Evolutionary conservation across 2,797 vertebrate genomes (phyloP).

Genomic region (Diglossa cyanea): DNA sequence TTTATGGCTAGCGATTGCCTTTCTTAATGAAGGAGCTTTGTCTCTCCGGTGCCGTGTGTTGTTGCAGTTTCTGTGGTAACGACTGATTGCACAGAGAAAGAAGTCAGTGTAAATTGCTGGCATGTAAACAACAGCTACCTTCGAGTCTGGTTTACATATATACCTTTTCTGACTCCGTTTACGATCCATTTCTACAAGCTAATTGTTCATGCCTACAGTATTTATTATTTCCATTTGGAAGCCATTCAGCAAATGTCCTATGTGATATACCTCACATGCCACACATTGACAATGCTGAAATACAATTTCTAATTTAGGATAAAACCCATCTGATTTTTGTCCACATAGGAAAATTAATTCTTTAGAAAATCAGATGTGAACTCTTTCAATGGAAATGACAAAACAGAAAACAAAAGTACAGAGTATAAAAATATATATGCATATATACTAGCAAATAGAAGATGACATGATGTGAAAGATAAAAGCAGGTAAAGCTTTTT

Average conservation of each 20-base stretch:
- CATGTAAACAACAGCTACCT: conserved; percentile 4
- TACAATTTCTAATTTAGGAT: neutral
- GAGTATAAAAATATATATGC: neutral
- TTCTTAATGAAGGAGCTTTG: conserved; percentile 32
- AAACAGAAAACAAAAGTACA: neutral
- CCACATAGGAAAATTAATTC: neutral
- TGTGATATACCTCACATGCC: neutral
- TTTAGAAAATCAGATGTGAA: neutral
- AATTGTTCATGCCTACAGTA: neutral
- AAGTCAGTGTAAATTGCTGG: conserved; percentile 11
- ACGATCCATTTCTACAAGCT: neutral
- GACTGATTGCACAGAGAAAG: neutral
- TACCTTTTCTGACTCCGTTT: neutral
- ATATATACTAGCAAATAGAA: neutral
- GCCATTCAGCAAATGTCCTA: neutral
- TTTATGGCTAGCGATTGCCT: neutral
- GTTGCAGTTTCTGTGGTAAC: conserved; percentile 68
- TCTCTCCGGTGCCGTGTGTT: neutral
- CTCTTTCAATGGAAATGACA: neutral
- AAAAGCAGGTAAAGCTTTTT: neutral
- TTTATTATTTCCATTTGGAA: neutral
- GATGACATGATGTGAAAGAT: neutral
- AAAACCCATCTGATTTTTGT: neutral
- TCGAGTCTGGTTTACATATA: neutral
- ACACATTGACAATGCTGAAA: neutral